A percentile compares a stretch with the other conserved stretches of the same genome.
Conservation (phyloP, 2,888 invertebrate genomes). For the Eupithecia exiguata region DNA sequence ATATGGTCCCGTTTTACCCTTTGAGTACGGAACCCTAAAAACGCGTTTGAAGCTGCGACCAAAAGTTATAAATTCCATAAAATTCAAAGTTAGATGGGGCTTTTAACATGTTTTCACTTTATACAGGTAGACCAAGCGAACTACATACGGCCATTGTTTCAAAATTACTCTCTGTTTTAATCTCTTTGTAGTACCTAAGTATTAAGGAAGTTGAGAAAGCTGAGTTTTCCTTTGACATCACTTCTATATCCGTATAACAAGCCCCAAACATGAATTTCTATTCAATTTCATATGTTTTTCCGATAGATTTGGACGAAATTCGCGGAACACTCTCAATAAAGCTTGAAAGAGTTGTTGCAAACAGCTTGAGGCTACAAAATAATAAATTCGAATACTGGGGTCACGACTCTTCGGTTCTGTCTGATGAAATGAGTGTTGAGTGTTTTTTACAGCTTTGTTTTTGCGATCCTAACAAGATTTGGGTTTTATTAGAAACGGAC, state of each 20-base stretch:
- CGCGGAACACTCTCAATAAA: neutral
- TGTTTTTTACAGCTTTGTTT: slow-evolving; percentile 12
- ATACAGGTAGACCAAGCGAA: neutral
- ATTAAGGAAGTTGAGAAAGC: too few relatives aligned
- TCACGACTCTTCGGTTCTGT: slow-evolving; percentile 11
- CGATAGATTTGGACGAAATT: slow-evolving; percentile 8
- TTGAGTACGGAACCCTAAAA: too few relatives aligned
- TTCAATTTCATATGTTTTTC: slow-evolving; percentile 6
- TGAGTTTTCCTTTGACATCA: neutral
- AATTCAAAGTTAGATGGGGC: neutral
- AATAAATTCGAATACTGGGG: slow-evolving; percentile 11
- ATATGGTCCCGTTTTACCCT: too few relatives aligned
- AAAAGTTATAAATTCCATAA: too few relatives aligned
- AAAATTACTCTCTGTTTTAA: neutral
- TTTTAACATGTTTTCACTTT: neutral
- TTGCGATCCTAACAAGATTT: slow-evolving; percentile 39
- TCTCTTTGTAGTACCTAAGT: too few relatives aligned
- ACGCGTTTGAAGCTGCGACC: too few relatives aligned
- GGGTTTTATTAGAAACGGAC: neutral
- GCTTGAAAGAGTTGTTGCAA: slow-evolving; percentile 13
- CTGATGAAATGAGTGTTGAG: neutral
- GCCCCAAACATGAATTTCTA: slow-evolving; percentile 3
- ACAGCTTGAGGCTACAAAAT: slow-evolving; percentile 16
- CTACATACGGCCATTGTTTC: neutral
- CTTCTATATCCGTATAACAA: neutral